Evolutionary conservation across 2,113 vertebrate genomes (phyloP).

Genomic region (Melanotaenia duboulayi): DNA sequence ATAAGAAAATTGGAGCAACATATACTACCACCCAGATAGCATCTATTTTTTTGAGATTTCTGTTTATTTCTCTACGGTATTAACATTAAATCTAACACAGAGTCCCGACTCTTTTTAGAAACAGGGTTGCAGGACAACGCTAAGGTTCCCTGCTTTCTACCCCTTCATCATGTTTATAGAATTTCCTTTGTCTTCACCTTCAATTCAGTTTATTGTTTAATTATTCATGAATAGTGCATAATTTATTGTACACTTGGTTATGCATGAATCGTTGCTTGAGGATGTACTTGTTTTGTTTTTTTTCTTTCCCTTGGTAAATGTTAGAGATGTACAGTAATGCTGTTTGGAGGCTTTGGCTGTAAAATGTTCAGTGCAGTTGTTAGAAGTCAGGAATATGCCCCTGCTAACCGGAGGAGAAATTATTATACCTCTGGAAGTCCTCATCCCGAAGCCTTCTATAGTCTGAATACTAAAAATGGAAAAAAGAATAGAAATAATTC

Average conservation of each 20-base stretch:
- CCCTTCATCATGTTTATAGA: slow-evolving; percentile 53
- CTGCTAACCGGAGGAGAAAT: slow-evolving; percentile 22
- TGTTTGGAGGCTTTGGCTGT: slow-evolving; percentile 43
- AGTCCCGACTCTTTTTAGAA: background rate
- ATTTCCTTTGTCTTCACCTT: slow-evolving; percentile 51
- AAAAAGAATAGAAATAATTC: slow-evolving; percentile 4
- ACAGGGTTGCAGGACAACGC: background rate
- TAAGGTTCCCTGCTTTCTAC: slow-evolving; percentile 1
- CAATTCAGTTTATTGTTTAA: slow-evolving; percentile 63
- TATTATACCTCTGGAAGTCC: slow-evolving; percentile 2
- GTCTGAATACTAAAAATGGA: slow-evolving; percentile 13
- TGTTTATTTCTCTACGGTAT: no score
- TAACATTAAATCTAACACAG: background rate
- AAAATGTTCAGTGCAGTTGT: slow-evolving; percentile 34
- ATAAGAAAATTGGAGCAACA: no score
- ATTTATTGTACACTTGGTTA: slow-evolving; percentile 74
- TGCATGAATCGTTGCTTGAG: slow-evolving; percentile 65
- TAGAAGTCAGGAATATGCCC: slow-evolving; percentile 35
- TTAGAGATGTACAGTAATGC: slow-evolving; percentile 36
- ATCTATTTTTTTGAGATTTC: background rate
- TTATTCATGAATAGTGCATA: slow-evolving; percentile 75
- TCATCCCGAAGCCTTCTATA: background rate
- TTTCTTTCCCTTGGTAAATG: slow-evolving; percentile 57
- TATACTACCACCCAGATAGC: no score
- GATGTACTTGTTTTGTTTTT: slow-evolving; percentile 67